phyloP scores from a whole-genome alignment of 2,888 invertebrate genomes.

The Parnassius apollo region DNA sequence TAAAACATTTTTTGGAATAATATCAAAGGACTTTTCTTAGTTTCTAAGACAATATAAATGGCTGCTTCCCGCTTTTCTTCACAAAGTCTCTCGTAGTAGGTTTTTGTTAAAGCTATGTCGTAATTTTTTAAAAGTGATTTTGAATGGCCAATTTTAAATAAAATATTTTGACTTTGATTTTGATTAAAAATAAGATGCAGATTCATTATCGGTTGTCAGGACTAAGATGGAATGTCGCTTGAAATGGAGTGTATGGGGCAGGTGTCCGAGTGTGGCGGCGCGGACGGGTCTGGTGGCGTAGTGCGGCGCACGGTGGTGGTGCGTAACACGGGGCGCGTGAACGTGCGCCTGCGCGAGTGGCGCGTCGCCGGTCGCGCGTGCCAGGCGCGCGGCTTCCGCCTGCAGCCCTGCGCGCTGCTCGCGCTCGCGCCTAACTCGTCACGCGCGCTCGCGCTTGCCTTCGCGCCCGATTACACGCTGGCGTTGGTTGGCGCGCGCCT shows the following conservation, averaged over 20 bases:
- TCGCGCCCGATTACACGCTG: conserved; percentile 59
- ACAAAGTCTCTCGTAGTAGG: too few relatives aligned
- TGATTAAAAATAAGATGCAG: too few relatives aligned
- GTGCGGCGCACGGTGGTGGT: conserved; percentile 91
- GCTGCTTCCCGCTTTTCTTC: too few relatives aligned
- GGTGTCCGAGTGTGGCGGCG: conserved; percentile 90
- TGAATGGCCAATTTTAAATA: too few relatives aligned
- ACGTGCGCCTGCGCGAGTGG: conserved; percentile 84
- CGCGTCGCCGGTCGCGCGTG: conserved; percentile 54
- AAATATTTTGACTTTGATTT: too few relatives aligned
- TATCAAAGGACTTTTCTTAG: too few relatives aligned
- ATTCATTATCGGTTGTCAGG: too few relatives aligned
- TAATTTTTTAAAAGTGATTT: too few relatives aligned
- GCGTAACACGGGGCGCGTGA: conserved; percentile 94
- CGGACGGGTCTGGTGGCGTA: conserved; percentile 34
- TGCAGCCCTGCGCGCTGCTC: conserved; percentile 58
- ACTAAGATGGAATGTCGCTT: too few relatives aligned
- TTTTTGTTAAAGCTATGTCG: too few relatives aligned
- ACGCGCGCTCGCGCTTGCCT: conserved; percentile 52
- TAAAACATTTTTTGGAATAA: too few relatives aligned
- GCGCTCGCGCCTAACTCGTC: conserved; percentile 57
- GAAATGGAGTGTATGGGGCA: conserved; percentile 19
- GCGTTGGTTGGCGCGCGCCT: conserved; percentile 48
- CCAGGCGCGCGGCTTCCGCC: conserved; percentile 60
- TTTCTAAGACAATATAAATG: too few relatives aligned